These are phyloP conservation scores for Macroramphosus scolopax DNA, from an alignment of 2,797 vertebrate genomes.

Conservation along the genomic window DNA sequence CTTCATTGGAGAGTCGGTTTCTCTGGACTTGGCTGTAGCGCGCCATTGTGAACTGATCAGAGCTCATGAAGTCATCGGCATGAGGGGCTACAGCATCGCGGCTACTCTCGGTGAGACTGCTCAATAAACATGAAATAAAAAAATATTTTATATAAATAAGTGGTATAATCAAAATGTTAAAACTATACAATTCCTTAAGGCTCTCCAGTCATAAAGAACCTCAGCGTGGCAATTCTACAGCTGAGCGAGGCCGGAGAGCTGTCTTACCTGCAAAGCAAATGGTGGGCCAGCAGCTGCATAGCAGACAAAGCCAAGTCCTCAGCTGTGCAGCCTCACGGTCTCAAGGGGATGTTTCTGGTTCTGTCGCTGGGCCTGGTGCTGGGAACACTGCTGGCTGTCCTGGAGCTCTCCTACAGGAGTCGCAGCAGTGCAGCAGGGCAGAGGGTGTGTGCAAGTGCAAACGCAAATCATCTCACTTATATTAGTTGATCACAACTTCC, in stretches of 20 bases:
- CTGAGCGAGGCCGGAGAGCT: slow-evolving; percentile 83
- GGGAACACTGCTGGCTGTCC: slow-evolving; percentile 76
- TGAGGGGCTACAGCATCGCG: slow-evolving; percentile 87
- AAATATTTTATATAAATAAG: no score
- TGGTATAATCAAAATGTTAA: neutral
- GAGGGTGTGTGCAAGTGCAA: slow-evolving; percentile 64
- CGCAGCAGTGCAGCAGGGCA: slow-evolving; percentile 76
- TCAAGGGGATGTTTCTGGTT: slow-evolving; percentile 86
- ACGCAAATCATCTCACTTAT: neutral
- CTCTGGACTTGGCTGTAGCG: slow-evolving; percentile 83
- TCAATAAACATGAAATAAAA: neutral
- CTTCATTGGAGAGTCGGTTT: slow-evolving; percentile 89
- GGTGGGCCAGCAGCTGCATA: slow-evolving; percentile 87
- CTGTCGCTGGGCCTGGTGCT: slow-evolving; percentile 81
- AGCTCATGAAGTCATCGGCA: slow-evolving; percentile 82
- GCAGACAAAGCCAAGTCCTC: slow-evolving; percentile 60
- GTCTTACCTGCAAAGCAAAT: slow-evolving; percentile 83
- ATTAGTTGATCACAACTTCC: no score
- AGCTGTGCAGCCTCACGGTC: slow-evolving; percentile 73
- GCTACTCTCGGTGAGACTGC: slow-evolving; percentile 76
- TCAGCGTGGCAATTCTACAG: slow-evolving; percentile 83
- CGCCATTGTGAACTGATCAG: slow-evolving; percentile 84
- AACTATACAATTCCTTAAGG: slow-evolving; percentile 58
- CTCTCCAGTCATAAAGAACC: slow-evolving; percentile 81
- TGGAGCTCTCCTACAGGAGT: slow-evolving; percentile 83